A percentile compares a stretch with the other conserved stretches of the same genome.
These are phyloP conservation scores for Piaya cayana DNA, from an alignment of 2,113 vertebrate genomes.

Conservation along the genomic window DNA sequence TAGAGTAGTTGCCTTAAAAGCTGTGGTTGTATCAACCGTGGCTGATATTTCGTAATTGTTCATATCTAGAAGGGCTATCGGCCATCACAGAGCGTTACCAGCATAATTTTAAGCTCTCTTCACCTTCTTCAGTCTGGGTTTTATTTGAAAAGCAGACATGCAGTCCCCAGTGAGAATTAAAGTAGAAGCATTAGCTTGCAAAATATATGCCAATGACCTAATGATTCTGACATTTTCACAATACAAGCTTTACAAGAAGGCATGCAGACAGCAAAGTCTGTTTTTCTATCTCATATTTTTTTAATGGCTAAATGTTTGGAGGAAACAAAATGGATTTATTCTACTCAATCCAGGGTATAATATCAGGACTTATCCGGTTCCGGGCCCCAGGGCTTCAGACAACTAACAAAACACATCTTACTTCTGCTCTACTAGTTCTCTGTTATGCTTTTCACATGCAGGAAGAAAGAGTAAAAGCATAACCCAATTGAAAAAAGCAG, in stretches of 20 bases:
- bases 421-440: slow-evolving; percentile 87
- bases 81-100: background rate
- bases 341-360: slow-evolving; percentile 83
- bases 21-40: background rate
- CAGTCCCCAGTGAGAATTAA: slow-evolving; percentile 80
- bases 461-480: slow-evolving; percentile 79
- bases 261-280: slow-evolving; percentile 80
- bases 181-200: slow-evolving; percentile 84
- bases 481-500: slow-evolving; percentile 77
- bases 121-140: slow-evolving; percentile 67
- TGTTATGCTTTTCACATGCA: slow-evolving; percentile 89
- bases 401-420: slow-evolving; percentile 92
- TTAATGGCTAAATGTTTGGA: slow-evolving; percentile 88
- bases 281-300: slow-evolving; percentile 87
- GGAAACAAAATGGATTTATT: slow-evolving; percentile 90
- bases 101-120: slow-evolving; percentile 52
- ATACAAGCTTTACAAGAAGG: slow-evolving; percentile 80
- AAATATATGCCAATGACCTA: slow-evolving; percentile 84
- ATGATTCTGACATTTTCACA: slow-evolving; percentile 86
- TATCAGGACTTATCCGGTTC: slow-evolving; percentile 87
- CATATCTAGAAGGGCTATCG: slow-evolving; percentile 22
- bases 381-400: slow-evolving; percentile 89
- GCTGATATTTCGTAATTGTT: slow-evolving; percentile 51
- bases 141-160: slow-evolving; percentile 74
- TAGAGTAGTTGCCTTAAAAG: background rate